A percentile compares a stretch with the other conserved stretches of the same genome.
Evolutionary conservation across 2,113 vertebrate genomes (phyloP).

Genomic region (Lepidothrix coronata): DNA sequence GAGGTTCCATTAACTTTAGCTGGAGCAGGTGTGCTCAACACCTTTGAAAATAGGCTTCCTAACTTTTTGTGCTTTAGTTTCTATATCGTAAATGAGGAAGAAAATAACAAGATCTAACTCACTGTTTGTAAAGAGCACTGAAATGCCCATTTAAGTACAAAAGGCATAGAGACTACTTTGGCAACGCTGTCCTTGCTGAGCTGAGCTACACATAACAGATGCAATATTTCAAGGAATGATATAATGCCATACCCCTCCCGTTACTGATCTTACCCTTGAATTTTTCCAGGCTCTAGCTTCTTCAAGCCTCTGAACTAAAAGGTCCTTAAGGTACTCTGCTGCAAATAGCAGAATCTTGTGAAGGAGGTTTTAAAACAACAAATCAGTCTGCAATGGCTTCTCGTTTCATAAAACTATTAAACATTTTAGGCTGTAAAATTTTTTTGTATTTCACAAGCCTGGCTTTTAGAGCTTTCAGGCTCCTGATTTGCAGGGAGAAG

Average conservation of each 20-base stretch:
- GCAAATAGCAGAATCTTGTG: slow-evolving; percentile 11
- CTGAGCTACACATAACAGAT: neutral
- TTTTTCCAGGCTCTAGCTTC: neutral
- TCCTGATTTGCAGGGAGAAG: slow-evolving; percentile 58
- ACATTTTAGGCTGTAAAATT: slow-evolving; percentile 1
- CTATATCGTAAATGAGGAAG: neutral
- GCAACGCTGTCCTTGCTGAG: neutral
- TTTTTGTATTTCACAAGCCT: slow-evolving; percentile 60
- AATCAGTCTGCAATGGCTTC: slow-evolving; percentile 46
- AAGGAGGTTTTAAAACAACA: slow-evolving; percentile 55
- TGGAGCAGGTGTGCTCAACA: neutral
- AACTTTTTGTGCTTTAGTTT: neutral
- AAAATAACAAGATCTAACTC: neutral
- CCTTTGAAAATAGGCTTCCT: neutral
- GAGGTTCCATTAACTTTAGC: neutral
- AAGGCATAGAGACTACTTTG: neutral
- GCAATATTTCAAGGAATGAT: neutral
- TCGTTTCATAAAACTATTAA: slow-evolving; percentile 60
- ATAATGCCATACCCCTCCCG: neutral
- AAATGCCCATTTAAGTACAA: neutral
- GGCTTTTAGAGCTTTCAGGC: slow-evolving; percentile 54
- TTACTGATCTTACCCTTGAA: neutral
- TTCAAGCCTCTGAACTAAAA: slow-evolving; percentile 29
- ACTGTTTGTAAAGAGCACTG: neutral
- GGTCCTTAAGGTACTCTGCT: neutral